phyloP scores from a whole-genome alignment of 2,888 invertebrate species.

The Melinopterus prodromus region DNA sequence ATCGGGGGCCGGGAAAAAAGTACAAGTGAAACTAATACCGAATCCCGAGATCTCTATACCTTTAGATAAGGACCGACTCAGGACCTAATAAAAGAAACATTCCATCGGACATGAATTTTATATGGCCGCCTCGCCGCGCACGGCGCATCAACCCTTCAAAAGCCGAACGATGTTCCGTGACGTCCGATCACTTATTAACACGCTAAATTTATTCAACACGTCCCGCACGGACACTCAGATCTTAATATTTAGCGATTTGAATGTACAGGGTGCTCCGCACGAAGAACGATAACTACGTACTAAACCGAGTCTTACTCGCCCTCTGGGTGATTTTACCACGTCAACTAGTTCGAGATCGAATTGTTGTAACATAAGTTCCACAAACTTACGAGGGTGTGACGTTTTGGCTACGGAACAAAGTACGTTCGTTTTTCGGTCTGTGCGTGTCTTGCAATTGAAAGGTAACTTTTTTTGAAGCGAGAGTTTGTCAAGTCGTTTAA shows the following conservation, averaged over 20 bases:
- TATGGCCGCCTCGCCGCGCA: background rate
- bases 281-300: too few species aligned
- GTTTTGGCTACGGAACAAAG: too few species aligned
- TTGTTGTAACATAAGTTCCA: too few species aligned
- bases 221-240: background rate
- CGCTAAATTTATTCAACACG: background rate
- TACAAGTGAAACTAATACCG: constrained; percentile 4
- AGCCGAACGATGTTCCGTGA: background rate
- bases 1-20: background rate
- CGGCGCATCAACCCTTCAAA: background rate
- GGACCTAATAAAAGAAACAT: constrained; percentile 4
- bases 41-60: constrained; percentile 4
- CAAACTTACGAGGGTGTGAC: too few species aligned
- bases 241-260: background rate
- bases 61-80: background rate
- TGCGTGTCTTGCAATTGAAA: too few species aligned
- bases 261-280: too few species aligned
- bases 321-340: too few species aligned
- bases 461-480: too few species aligned
- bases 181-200: background rate
- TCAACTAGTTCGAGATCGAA: too few species aligned
- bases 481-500: too few species aligned
- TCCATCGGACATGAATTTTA: background rate
- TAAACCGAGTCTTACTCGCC: too few species aligned
- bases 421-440: too few species aligned